A percentile compares a stretch with the other conserved stretches of the same genome.
These are phyloP conservation scores for Stenurella melanura DNA, from an alignment of 2,888 invertebrate genomes.

Conservation along the genomic window DNA sequence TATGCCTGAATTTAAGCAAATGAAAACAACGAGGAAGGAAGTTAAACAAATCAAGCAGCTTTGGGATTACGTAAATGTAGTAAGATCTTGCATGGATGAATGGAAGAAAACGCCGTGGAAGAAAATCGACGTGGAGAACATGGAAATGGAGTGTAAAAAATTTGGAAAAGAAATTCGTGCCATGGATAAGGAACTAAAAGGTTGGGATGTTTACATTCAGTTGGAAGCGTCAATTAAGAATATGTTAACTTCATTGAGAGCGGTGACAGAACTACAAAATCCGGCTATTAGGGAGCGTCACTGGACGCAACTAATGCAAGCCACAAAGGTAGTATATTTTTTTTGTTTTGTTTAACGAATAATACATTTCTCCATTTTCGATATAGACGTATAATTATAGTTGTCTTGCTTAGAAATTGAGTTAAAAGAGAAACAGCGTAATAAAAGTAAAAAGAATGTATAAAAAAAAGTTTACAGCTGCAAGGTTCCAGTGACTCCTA, in stretches of 20 bases:
- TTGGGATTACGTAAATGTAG: conserved; percentile 92
- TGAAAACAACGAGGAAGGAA: conserved; percentile 86
- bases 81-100: conserved; percentile 87
- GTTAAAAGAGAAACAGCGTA: too few relatives aligned
- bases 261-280: conserved; percentile 95
- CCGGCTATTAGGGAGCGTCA: conserved; percentile 95
- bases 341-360: background rate
- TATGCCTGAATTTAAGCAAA: conserved; percentile 87
- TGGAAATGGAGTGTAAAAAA: conserved; percentile 95
- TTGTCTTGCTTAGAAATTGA: conserved; percentile 3
- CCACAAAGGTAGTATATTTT: conserved; percentile 83
- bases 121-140: conserved; percentile 93
- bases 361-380: background rate
- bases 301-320: conserved; percentile 95
- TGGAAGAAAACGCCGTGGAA: conserved; percentile 97
- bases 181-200: conserved; percentile 87
- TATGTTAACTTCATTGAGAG: conserved; percentile 93
- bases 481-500: too few relatives aligned
- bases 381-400: background rate
- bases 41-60: conserved; percentile 85
- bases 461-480: too few relatives aligned
- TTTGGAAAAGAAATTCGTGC: conserved; percentile 89
- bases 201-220: conserved; percentile 86
- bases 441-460: too few relatives aligned
- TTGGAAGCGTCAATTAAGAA: conserved; percentile 91